Percentiles rank a stretch among this genome's conserved stretches.
These are phyloP conservation scores for Microplitis demolitor DNA, from an alignment of 1,140 invertebrate genomes.

Conservation along the genomic window DNA sequence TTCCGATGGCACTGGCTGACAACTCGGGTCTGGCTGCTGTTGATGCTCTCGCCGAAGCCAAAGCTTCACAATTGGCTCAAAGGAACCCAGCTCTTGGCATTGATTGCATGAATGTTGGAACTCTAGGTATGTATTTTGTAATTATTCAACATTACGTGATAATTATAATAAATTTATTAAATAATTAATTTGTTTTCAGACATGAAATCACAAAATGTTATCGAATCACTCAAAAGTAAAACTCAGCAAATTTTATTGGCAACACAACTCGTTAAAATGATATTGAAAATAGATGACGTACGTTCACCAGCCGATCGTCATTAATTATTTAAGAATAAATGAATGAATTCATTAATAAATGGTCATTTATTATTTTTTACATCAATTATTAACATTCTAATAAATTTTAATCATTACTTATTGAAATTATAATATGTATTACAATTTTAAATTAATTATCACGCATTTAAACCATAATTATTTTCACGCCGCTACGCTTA, in stretches of 20 bases:
- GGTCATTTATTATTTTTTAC: neutral
- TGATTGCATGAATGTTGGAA: slow-evolving; percentile 91
- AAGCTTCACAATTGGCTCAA: slow-evolving; percentile 84
- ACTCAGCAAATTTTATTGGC: slow-evolving; percentile 96
- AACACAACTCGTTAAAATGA: slow-evolving; percentile 98
- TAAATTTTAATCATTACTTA: too few species aligned
- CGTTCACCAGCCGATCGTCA: slow-evolving; percentile 71
- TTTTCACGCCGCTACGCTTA: too few species aligned
- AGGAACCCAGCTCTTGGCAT: slow-evolving; percentile 90
- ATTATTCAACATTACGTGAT: neutral
- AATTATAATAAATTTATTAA: neutral
- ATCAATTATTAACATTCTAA: too few species aligned
- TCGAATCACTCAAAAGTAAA: slow-evolving; percentile 97
- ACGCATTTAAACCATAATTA: too few species aligned
- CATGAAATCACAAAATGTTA: slow-evolving; percentile 95
- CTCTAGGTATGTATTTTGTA: slow-evolving; percentile 63
- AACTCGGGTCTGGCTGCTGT: slow-evolving; percentile 95
- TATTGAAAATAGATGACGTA: slow-evolving; percentile 99
- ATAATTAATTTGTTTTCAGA: slow-evolving; percentile 66
- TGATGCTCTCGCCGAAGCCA: slow-evolving; percentile 89
- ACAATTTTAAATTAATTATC: too few species aligned
- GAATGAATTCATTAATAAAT: neutral
- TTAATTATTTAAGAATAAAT: slow-evolving; percentile 29
- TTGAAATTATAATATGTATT: too few species aligned
- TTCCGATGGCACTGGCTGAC: slow-evolving; percentile 95